Percentiles rank a stretch among this genome's conserved stretches.
Conservation (phyloP, 2,797 vertebrate species). For the Sylvia borin region DNA sequence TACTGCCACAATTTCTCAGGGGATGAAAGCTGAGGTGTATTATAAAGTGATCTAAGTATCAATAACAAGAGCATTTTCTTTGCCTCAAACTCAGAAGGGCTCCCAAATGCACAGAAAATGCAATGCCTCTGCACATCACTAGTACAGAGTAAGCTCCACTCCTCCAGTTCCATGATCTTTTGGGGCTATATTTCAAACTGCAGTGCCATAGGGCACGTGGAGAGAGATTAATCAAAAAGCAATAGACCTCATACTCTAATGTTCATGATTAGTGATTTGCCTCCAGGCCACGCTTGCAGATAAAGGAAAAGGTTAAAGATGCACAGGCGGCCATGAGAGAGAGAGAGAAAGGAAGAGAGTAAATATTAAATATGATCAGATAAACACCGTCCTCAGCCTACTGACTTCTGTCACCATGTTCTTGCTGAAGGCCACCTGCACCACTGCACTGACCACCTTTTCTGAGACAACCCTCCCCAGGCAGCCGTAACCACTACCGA, state of each 20-base stretch:
- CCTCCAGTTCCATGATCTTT: fast-evolving
- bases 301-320: background rate
- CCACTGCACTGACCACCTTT: background rate
- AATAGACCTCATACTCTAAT: background rate
- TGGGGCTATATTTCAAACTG: background rate
- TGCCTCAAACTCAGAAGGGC: background rate
- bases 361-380: background rate
- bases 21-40: background rate
- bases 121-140: background rate
- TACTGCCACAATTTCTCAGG: slow-evolving; percentile 47
- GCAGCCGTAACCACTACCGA: background rate
- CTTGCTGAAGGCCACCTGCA: background rate
- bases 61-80: background rate
- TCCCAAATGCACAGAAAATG: background rate
- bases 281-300: background rate
- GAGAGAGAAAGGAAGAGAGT: background rate
- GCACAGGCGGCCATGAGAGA: background rate
- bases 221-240: background rate
- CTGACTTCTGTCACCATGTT: background rate
- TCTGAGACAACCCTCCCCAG: background rate
- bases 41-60: background rate
- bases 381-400: background rate
- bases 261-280: background rate
- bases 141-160: background rate
- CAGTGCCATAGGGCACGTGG: background rate